Percentiles rank a stretch among this genome's conserved stretches.
phyloP scores from a whole-genome alignment of 2,888 invertebrate genomes.

The Calameuta idolon region DNA sequence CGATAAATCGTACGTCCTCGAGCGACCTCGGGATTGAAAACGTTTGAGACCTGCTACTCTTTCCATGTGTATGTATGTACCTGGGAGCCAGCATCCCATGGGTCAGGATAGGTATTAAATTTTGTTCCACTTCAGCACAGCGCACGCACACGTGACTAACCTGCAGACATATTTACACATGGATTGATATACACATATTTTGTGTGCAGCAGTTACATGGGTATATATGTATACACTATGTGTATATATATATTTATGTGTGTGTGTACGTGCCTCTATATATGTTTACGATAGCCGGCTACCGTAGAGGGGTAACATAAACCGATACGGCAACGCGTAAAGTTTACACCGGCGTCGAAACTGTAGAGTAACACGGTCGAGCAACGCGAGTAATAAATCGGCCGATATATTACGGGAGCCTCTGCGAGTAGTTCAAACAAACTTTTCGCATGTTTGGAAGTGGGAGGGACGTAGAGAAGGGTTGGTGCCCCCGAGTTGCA shows the following conservation, averaged over 20 bases:
- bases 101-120: slow-evolving; percentile 33
- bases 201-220: neutral
- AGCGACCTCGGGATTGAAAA: neutral
- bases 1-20: neutral
- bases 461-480: neutral
- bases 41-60: neutral
- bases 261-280: neutral
- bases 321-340: slow-evolving; percentile 6
- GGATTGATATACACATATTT: neutral
- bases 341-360: slow-evolving; percentile 19
- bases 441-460: slow-evolving; percentile 10
- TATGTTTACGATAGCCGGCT: neutral
- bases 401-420: slow-evolving; percentile 16
- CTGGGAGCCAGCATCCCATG: neutral
- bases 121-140: slow-evolving; percentile 28
- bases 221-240: too few species aligned
- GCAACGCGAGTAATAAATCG: slow-evolving; percentile 23
- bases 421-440: slow-evolving; percentile 11
- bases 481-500: neutral
- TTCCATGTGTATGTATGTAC: neutral
- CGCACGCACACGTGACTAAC: neutral
- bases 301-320: neutral
- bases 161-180: neutral
- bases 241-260: too few species aligned
- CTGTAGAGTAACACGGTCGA: slow-evolving; percentile 1